phyloP scores from a whole-genome alignment of 1,140 invertebrate species.

The Bombus confusus region DNA sequence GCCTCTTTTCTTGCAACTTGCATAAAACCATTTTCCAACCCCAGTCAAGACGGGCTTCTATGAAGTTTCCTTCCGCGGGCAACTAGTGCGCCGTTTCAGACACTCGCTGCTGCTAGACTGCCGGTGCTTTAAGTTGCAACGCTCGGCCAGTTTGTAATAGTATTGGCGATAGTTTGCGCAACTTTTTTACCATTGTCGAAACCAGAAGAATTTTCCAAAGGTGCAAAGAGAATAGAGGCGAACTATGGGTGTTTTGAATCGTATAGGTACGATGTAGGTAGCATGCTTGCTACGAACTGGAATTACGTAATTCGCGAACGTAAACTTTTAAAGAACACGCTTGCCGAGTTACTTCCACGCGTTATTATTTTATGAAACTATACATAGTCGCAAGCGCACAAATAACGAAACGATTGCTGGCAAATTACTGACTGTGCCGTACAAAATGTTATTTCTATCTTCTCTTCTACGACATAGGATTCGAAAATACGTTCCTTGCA shows the following conservation, averaged over 20 bases:
- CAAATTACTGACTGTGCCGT: too few species aligned
- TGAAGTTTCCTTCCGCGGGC: slow-evolving; percentile 50
- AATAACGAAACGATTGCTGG: too few species aligned
- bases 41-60: slow-evolving; percentile 29
- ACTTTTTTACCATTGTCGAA: neutral
- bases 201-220: neutral
- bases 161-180: neutral
- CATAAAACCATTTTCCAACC: slow-evolving; percentile 55
- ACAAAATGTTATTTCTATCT: too few species aligned
- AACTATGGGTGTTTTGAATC: neutral
- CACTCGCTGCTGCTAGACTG: slow-evolving; percentile 25
- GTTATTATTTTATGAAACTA: too few species aligned
- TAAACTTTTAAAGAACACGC: neutral
- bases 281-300: neutral
- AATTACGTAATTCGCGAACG: neutral
- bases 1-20: slow-evolving; percentile 59
- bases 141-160: neutral
- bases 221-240: neutral
- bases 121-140: neutral
- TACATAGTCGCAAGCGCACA: too few species aligned
- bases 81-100: slow-evolving; percentile 51
- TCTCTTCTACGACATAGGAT: too few species aligned
- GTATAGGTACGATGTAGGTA: neutral
- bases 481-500: too few species aligned
- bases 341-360: too few species aligned